Evolutionary conservation across 2,113 vertebrate genomes (phyloP).

Genomic region (Calyptomena viridis): DNA sequence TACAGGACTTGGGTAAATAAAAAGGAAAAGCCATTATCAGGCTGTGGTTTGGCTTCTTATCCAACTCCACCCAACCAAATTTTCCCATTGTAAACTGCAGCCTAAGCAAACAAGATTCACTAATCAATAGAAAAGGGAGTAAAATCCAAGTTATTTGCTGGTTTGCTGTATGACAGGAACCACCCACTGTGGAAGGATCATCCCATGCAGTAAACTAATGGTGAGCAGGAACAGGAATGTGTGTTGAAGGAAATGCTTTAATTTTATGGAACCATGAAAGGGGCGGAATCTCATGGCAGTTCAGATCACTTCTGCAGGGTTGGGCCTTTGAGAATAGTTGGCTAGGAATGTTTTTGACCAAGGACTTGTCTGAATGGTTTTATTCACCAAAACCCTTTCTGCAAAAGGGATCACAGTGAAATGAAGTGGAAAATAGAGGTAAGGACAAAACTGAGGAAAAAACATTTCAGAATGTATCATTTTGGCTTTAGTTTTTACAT

Average conservation of each 20-base stretch:
- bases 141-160: not conserved
- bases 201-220: not conserved
- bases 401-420: not conserved
- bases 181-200: not conserved
- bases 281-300: not conserved
- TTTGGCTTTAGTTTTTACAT: not conserved
- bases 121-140: not conserved
- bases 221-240: not conserved
- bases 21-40: not conserved
- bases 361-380: not conserved
- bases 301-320: not conserved
- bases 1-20: not conserved
- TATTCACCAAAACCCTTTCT: not conserved
- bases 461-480: not conserved
- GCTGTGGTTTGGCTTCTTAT: not conserved
- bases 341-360: not conserved
- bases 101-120: not conserved
- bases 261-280: not conserved
- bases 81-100: not conserved
- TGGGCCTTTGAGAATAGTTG: not conserved
- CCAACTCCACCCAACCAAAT: not conserved
- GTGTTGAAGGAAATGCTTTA: not conserved
- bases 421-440: not conserved
- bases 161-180: not conserved
- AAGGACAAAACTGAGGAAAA: not conserved